A percentile compares a stretch with the other conserved stretches of the same genome.
Conservation (phyloP, 2,888 invertebrate genomes). For the Drosophila seclusa region DNA sequence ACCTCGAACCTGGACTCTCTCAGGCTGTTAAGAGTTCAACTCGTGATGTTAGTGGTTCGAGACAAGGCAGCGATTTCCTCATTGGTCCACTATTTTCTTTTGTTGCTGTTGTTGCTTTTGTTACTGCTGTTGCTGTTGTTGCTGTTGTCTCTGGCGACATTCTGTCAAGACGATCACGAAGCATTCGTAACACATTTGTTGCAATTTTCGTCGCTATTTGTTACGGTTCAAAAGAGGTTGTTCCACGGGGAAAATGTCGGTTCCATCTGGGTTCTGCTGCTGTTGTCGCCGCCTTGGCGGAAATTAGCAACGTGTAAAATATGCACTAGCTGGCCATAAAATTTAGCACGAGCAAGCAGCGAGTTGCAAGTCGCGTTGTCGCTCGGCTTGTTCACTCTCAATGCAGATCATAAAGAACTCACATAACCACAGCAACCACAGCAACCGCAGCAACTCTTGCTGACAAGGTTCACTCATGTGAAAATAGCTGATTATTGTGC, state of each 20-base stretch:
- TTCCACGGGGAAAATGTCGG: constrained; percentile 29
- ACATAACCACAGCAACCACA: background rate
- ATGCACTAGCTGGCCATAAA: constrained; percentile 65
- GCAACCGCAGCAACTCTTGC: constrained; percentile 1
- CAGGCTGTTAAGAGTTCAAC: constrained; percentile 83
- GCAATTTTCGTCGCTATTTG: constrained; percentile 81
- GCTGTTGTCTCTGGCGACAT: constrained; percentile 71
- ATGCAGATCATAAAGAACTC: constrained; percentile 49
- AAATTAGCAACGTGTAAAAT: constrained; percentile 69
- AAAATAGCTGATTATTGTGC: constrained; percentile 1
- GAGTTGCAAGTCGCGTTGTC: constrained; percentile 12
- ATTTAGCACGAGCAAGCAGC: constrained; percentile 11
- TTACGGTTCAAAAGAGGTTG: constrained; percentile 75
- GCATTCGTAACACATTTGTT: constrained; percentile 82
- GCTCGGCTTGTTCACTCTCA: constrained; percentile 27
- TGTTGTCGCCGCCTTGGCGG: constrained; percentile 27
- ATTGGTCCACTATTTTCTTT: constrained; percentile 67
- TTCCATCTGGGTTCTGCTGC: constrained; percentile 27
- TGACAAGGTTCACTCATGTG: constrained; percentile 35
- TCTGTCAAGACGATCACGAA: constrained; percentile 81
- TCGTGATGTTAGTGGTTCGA: constrained; percentile 82
- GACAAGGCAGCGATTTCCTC: constrained; percentile 75
- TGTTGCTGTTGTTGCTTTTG: constrained; percentile 12
- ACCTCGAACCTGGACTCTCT: constrained; percentile 54
- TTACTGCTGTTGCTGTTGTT: constrained; percentile 35